A percentile compares a stretch with the other conserved stretches of the same genome.
Conservation (phyloP, 2,888 invertebrate species). For the Aleiodes leptofemur region DNA sequence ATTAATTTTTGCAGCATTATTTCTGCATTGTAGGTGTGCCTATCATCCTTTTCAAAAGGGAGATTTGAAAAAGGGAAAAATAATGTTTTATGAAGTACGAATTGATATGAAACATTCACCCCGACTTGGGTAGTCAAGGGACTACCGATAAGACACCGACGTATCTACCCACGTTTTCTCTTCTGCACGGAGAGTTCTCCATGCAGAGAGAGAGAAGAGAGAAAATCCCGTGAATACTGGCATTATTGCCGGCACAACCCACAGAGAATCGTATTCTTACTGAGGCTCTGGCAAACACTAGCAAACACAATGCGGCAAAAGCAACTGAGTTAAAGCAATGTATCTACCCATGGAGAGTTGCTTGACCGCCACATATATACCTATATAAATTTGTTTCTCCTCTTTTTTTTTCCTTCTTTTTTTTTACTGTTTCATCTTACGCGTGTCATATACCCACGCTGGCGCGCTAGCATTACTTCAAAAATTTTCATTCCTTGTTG, state of each 20-base stretch:
- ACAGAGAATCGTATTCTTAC: slow-evolving; percentile 23
- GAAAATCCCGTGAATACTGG: slow-evolving; percentile 36
- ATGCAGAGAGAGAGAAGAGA: neutral
- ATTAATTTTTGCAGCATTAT: neutral
- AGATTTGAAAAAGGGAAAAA: slow-evolving; percentile 9
- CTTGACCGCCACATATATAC: slow-evolving; percentile 60
- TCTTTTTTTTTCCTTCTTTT: slow-evolving; percentile 54
- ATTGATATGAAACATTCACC: slow-evolving; percentile 26
- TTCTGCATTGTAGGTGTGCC: neutral
- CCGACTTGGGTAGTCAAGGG: slow-evolving; percentile 42
- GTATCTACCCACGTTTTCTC: slow-evolving; percentile 52
- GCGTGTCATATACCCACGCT: slow-evolving; percentile 48
- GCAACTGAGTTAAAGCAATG: neutral
- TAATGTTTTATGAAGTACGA: slow-evolving; percentile 31
- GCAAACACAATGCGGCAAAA: slow-evolving; percentile 25
- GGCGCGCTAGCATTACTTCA: slow-evolving; percentile 5
- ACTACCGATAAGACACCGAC: slow-evolving; percentile 53
- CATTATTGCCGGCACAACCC: slow-evolving; percentile 31
- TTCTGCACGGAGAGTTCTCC: slow-evolving; percentile 26
- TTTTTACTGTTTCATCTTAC: slow-evolving; percentile 34
- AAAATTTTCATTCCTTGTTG: slow-evolving; percentile 28
- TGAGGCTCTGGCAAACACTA: slow-evolving; percentile 8
- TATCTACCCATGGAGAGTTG: slow-evolving; percentile 54
- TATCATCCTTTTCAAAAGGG: neutral
- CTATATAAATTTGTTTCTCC: slow-evolving; percentile 46